Evolutionary conservation across 2,113 vertebrate species (phyloP), one percentile per base, ranked within the genome.

Genomic region (Siniperca chuatsi): DNA sequence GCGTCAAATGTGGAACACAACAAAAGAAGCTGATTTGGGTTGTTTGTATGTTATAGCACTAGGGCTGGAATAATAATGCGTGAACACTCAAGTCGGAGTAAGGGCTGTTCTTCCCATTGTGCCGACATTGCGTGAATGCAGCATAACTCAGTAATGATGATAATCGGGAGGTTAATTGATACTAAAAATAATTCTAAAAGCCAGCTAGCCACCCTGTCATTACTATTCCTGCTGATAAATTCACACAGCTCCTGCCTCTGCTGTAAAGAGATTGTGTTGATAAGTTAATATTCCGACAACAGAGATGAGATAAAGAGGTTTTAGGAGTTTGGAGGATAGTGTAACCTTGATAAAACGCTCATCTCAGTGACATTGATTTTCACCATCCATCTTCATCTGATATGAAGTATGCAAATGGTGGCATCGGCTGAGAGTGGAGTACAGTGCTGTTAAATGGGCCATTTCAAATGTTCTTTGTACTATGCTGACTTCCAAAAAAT

Each of bases 291-390:
- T 94, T 93, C 93, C 29, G 82, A 94, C 92, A 93, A 92, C 90
- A 92, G 80, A 66, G 82, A 85, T 44, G 81, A 95, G 95, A 95
- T 95, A 97, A 96, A 96, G 96, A 94, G 93, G 94, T 95, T 94
- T 96, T 94, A 90, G 92, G 95, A 96, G 94, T 92, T 72, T 95
- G 75, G 94, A 95, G 96, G 96, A 95, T 97, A 94, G 95, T 93
- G 95, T 97, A 97, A 98, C 97, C 97, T 97, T 97, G 97, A 98
- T 97, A 96, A 97, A 98, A 96, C 90, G 95, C 96, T 96, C 96
- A 95, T 97, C 97, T 97, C 96, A 95, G 93, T 95, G 95, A 96
- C 96, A 95, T 93, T 96, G 96, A 97, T 97, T 96, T 95, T 95
- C 94, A 88, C 94, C 96, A 97, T 98, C 97, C 95, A 96, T 98